phyloP scores from a whole-genome alignment of 2,113 vertebrate genomes.

The Sakesphorus luctuosus region DNA sequence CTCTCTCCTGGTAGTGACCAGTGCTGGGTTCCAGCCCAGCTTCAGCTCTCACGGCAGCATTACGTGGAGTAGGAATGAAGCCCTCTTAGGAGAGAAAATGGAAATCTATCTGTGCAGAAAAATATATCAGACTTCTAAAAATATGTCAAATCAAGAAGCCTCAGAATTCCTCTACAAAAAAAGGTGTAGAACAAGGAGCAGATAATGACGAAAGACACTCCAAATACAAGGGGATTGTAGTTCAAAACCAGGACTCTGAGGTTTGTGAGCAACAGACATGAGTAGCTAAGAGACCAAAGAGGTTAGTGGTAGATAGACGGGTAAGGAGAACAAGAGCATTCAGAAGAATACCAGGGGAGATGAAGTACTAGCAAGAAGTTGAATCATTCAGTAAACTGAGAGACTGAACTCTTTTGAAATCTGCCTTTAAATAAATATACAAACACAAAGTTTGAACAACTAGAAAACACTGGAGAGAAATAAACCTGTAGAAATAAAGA shows the following conservation, averaged over 20 bases:
- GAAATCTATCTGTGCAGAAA: neutral
- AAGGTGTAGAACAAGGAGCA: neutral
- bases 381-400: conserved; percentile 47
- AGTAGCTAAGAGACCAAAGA: conserved; percentile 23
- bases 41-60: neutral
- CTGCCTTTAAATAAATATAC: conserved; percentile 55
- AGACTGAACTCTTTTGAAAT: conserved; percentile 55
- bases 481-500: conserved; percentile 58
- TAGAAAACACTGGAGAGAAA: conserved; percentile 57
- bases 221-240: neutral
- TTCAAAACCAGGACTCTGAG: conserved; percentile 20
- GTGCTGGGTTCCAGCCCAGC: neutral
- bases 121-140: neutral
- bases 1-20: neutral
- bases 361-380: conserved; percentile 21
- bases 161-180: neutral
- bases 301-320: neutral
- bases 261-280: neutral
- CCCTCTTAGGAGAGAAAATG: neutral
- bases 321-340: conserved; percentile 11
- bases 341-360: conserved; percentile 27
- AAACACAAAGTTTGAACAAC: conserved; percentile 53
- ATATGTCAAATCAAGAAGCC: neutral
- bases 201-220: neutral
- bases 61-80: accelerated